Evolutionary conservation across 2,797 vertebrate species (phyloP).

Genomic region (Pseudocheirus occidentalis): DNA sequence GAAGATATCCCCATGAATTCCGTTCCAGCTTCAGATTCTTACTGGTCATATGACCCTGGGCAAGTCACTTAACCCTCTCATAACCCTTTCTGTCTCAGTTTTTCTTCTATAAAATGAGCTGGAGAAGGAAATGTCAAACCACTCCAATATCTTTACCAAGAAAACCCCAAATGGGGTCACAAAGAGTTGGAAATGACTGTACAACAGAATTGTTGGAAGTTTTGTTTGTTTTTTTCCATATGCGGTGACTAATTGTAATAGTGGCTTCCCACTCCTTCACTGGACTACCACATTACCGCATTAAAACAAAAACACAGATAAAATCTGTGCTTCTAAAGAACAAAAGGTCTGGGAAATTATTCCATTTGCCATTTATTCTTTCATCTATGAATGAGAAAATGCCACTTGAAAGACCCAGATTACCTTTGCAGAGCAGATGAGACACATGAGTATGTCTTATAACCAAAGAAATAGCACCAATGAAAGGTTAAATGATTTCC

Average conservation of each 20-base stretch:
- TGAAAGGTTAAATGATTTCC: not conserved
- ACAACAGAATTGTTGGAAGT: not conserved
- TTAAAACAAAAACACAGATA: not conserved
- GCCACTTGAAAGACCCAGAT: not conserved
- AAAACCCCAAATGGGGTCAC: not conserved
- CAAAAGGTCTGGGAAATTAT: not conserved
- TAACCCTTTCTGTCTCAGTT: not conserved
- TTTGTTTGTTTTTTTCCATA: not conserved
- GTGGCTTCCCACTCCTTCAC: not conserved
- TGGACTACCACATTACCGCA: constrained; percentile 2
- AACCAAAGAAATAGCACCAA: not conserved
- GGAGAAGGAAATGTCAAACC: not conserved
- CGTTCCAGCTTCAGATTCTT: not conserved
- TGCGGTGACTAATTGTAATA: not conserved
- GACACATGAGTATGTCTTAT: not conserved
- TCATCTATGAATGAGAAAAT: constrained; percentile 11
- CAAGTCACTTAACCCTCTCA: not conserved
- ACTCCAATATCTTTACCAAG: not conserved
- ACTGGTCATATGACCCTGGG: not conserved
- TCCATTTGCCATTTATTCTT: constrained; percentile 10
- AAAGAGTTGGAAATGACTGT: not conserved
- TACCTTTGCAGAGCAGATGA: not conserved
- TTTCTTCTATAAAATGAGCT: not conserved
- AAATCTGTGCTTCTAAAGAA: constrained; percentile 6
- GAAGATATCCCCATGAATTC: not conserved